Conservation (phyloP, 2,113 vertebrate genomes). For the Triplophysa rosa region DNA sequence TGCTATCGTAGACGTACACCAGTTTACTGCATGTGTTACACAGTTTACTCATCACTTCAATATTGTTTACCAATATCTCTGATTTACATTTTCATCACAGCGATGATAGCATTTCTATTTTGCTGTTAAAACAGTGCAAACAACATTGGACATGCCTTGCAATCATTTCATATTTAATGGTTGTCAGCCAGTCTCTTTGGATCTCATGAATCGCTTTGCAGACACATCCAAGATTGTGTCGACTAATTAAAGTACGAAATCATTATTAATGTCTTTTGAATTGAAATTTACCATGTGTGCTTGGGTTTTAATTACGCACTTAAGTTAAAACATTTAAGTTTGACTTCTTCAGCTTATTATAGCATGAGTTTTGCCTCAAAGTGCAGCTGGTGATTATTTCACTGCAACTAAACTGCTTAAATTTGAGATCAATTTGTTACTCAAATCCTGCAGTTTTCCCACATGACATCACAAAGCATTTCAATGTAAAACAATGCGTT, state of each 20-base stretch:
- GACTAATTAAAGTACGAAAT: no score
- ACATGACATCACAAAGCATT: not conserved
- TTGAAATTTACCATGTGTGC: not conserved
- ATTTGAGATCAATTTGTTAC: not conserved
- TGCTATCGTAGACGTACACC: no score
- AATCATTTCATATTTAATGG: conserved; percentile 12
- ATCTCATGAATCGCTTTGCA: no score
- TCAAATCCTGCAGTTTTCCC: not conserved
- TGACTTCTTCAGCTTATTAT: not conserved
- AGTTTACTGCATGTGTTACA: no score
- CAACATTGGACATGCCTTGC: not conserved
- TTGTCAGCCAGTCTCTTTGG: not conserved
- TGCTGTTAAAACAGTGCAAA: not conserved
- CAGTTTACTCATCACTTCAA: no score
- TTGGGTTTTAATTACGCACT: not conserved
- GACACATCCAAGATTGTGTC: no score
- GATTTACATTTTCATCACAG: no score
- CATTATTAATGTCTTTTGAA: not conserved
- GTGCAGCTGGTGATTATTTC: not conserved
- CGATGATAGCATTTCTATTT: not conserved
- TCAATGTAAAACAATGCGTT: no score
- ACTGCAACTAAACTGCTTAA: not conserved
- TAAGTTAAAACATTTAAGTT: not conserved
- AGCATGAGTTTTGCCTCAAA: not conserved
- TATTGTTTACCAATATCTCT: no score